Conservation (phyloP, 1,140 invertebrate species). For the Neocloeon triangulifer region DNA sequence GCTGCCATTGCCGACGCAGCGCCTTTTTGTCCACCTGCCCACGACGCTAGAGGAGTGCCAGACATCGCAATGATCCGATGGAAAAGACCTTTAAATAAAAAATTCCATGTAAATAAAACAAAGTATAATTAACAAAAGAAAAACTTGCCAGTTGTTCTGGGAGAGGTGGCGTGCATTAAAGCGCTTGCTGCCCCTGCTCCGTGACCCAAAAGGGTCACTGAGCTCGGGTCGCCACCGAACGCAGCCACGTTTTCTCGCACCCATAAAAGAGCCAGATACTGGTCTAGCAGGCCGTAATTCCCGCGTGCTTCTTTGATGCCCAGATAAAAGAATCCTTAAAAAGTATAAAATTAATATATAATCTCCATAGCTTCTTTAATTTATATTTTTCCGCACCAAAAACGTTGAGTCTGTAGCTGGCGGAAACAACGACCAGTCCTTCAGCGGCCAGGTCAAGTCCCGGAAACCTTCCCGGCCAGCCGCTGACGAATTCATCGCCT, state of each 20-base stretch:
- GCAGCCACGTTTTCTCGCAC: slow-evolving; percentile 38
- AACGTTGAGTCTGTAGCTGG: slow-evolving; percentile 35
- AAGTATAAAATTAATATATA: neutral
- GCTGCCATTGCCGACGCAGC: no score
- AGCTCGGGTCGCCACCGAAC: slow-evolving; percentile 45
- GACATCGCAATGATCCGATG: slow-evolving; percentile 45
- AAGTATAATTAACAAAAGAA: neutral
- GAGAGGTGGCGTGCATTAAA: slow-evolving; percentile 30
- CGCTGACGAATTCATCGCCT: slow-evolving; percentile 23
- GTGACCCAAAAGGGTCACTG: slow-evolving; percentile 47
- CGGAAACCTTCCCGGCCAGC: slow-evolving; percentile 21
- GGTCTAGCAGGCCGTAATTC: slow-evolving; percentile 47
- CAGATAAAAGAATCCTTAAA: slow-evolving; percentile 39
- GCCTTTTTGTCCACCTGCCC: slow-evolving; percentile 26
- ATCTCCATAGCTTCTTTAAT: slow-evolving; percentile 3
- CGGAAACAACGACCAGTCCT: slow-evolving; percentile 34
- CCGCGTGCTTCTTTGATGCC: slow-evolving; percentile 29
- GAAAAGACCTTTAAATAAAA: slow-evolving; percentile 26
- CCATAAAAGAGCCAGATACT: slow-evolving; percentile 46
- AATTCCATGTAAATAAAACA: neutral
- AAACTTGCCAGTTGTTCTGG: slow-evolving; percentile 26
- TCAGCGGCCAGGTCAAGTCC: slow-evolving; percentile 35
- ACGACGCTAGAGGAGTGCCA: slow-evolving; percentile 36
- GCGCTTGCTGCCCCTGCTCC: slow-evolving; percentile 34
- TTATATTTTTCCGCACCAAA: slow-evolving; percentile 17